These are phyloP conservation scores for Chionis minor DNA, from an alignment of 2,113 vertebrate genomes.

Conservation along the genomic window DNA sequence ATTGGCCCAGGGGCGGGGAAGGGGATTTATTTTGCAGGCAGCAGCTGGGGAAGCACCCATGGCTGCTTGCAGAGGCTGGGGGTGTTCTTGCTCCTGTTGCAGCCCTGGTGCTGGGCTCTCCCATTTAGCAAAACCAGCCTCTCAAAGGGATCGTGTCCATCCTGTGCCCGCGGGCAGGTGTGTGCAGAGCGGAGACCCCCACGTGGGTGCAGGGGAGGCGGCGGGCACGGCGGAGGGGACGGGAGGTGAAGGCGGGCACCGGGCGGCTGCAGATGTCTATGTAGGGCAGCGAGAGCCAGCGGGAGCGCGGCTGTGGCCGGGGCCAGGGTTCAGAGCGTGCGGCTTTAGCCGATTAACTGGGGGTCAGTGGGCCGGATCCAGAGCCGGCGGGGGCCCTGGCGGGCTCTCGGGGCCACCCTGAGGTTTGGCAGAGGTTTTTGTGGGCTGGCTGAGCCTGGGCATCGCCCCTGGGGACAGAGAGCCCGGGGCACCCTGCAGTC, in stretches of 20 bases:
- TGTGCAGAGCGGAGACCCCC: background rate
- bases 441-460: background rate
- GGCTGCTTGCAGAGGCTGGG: background rate
- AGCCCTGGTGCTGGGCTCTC: background rate
- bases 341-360: constrained; percentile 50
- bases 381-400: background rate
- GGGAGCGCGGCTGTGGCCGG: background rate
- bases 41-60: accelerated
- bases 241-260: background rate
- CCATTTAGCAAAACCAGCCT: accelerated
- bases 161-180: background rate
- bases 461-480: accelerated
- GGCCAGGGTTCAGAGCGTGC: constrained; percentile 7
- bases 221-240: background rate
- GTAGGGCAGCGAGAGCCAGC: constrained; percentile 12
- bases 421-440: background rate
- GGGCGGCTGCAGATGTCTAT: constrained; percentile 24
- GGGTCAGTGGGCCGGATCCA: constrained; percentile 52
- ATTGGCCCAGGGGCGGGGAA: accelerated
- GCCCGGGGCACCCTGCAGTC: background rate
- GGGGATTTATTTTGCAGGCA: background rate
- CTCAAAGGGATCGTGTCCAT: accelerated
- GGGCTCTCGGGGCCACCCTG: background rate
- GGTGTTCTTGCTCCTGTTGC: background rate
- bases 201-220: accelerated